Base-by-base conservation (phyloP, 2,888 invertebrate species). In the Cephus sareptanus region DNA sequence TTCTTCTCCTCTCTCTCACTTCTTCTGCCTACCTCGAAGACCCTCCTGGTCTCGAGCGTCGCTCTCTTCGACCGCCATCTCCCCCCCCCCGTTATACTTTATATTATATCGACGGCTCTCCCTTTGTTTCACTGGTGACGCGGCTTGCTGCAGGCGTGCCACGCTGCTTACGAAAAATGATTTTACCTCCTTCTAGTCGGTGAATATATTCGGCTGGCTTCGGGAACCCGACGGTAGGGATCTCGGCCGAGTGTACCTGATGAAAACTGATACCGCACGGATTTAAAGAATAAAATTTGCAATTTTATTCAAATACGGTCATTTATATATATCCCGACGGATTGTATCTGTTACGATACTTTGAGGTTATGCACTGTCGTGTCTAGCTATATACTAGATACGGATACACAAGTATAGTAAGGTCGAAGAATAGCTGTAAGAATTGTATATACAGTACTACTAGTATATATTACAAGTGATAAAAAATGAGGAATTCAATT, bases 241-340 rank as follows among this genome's bases (percentile, higher is more conserved):
- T 37, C 69, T 30, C 33, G 69, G 70, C 13, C 31, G 37, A 56
- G 34, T 31, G 40, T 33, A 77, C 77, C 75, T 75, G 73, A 77
- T 77, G 77, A 77, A 77, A 77, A 75, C 77, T 74, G 77, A 77
- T 77, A 37, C 75, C 70, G 33, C 23, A 77, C 75, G 69, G 75
- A 71, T 77, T 77, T 75, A 40, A 77, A 40, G 77, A 75, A 77
- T 77, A 70, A 77, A 77, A 77, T 77, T 77, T 77, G 70, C 69
- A 75, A 77, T 75, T 77, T 75, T 56, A 77, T 77, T 75, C 75
- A 75, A 75, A 77, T 75, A 13, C 75, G 75, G 70, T 74, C 34
- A 77, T 77, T 77, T 77, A 74, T 75, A 74, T 75, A 77, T 77
- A 77, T 75, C 31, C 70, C 74, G 37, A 35, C n/a, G 75, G 75